Percentiles rank a stretch among this genome's conserved stretches.
Evolutionary conservation across 1,140 invertebrate genomes (phyloP).

Genomic region (Procambarus virginalis): DNA sequence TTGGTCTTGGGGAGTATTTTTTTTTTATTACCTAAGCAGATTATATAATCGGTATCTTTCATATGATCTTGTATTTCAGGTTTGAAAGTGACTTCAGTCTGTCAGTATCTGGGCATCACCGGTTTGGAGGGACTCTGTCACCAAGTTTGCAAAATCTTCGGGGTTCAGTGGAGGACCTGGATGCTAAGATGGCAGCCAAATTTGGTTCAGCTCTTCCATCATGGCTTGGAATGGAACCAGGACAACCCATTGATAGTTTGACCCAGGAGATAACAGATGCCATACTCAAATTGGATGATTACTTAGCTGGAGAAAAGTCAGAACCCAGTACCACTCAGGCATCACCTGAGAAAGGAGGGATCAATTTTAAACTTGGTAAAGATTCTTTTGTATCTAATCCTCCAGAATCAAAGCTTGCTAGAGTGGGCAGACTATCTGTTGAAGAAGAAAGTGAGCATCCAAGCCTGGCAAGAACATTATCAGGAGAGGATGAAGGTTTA

Average conservation of each 20-base stretch:
- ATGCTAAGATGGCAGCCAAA: conserved; percentile 68
- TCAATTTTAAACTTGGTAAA: conserved; percentile 63
- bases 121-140: conserved; percentile 71
- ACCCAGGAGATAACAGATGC: conserved; percentile 80
- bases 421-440: conserved; percentile 13
- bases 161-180: conserved; percentile 77
- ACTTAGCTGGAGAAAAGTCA: conserved; percentile 79
- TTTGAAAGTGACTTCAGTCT: conserved; percentile 69
- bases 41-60: neutral
- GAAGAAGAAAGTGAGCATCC: conserved; percentile 49
- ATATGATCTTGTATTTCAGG: conserved; percentile 14
- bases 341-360: conserved; percentile 73
- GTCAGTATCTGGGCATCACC: conserved; percentile 46
- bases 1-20: no score
- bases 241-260: conserved; percentile 74
- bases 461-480: conserved; percentile 36
- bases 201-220: conserved; percentile 77
- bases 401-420: conserved; percentile 38
- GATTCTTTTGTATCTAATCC: conserved; percentile 68
- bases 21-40: neutral
- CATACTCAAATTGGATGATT: conserved; percentile 81
- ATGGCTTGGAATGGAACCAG: conserved; percentile 73
- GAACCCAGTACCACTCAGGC: conserved; percentile 77
- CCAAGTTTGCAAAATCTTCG: conserved; percentile 78
- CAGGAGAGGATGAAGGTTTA: conserved; percentile 81